These are phyloP conservation scores for Paralichthys olivaceus DNA, from an alignment of 2,113 vertebrate species.

Conservation along the genomic window DNA sequence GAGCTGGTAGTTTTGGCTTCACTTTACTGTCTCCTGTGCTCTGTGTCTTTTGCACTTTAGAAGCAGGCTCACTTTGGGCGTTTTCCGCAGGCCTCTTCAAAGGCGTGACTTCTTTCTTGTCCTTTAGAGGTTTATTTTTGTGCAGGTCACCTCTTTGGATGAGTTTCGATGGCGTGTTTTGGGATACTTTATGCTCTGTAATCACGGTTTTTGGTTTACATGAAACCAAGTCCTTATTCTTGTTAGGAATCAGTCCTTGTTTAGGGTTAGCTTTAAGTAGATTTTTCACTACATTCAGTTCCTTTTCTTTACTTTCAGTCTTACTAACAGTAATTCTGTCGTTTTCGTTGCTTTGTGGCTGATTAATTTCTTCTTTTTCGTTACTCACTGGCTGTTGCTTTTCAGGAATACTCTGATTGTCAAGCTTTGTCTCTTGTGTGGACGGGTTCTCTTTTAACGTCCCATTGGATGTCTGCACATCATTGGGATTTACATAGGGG, in stretches of 20 bases:
- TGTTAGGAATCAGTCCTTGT: conserved; percentile 48
- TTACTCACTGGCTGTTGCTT: conserved; percentile 46
- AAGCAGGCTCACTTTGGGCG: conserved; percentile 76
- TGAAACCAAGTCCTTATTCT: conserved; percentile 68
- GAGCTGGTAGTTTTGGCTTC: conserved; percentile 59
- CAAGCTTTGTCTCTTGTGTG: conserved; percentile 54
- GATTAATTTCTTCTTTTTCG: conserved; percentile 34
- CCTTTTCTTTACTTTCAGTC: conserved; percentile 62
- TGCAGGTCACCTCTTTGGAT: conserved; percentile 70
- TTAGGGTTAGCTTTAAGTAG: conserved; percentile 63
- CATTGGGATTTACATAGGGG: conserved; percentile 81
- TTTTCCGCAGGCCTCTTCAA: conserved; percentile 84
- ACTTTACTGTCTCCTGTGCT: conserved; percentile 60
- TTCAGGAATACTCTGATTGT: conserved; percentile 52
- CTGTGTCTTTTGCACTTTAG: conserved; percentile 89
- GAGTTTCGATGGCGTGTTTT: conserved; percentile 56
- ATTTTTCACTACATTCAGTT: conserved; percentile 50
- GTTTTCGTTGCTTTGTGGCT: conserved; percentile 45
- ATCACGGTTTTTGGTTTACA: conserved; percentile 55
- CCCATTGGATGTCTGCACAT: conserved; percentile 80
- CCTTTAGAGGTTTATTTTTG: conserved; percentile 71
- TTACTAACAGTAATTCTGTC: conserved; percentile 32
- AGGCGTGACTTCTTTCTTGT: conserved; percentile 66
- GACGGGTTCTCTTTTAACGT: conserved; percentile 28
- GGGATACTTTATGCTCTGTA: conserved; percentile 75